Conservation (phyloP, 2,797 vertebrate species). For the Sibirionetta formosa region DNA sequence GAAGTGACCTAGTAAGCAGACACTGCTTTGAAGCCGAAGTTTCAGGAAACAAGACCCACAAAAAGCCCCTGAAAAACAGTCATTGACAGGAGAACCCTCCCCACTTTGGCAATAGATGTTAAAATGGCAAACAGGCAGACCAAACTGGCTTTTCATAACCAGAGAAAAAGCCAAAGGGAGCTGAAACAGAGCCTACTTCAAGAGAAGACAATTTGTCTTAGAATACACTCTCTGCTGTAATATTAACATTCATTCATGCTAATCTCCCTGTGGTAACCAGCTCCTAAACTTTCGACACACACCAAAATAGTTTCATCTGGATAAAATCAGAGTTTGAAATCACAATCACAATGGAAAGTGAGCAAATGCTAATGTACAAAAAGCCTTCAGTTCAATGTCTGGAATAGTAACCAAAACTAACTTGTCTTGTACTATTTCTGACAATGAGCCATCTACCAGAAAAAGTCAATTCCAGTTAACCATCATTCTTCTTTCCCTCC, state of each 20-base stretch:
- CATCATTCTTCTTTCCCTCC: background rate
- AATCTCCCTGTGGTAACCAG: background rate
- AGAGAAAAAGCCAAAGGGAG: background rate
- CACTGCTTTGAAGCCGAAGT: background rate
- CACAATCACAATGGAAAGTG: background rate
- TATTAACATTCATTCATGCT: background rate
- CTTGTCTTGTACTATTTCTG: background rate
- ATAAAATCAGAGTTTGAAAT: background rate
- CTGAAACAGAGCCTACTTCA: background rate
- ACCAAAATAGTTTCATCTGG: background rate
- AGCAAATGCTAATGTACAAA: background rate
- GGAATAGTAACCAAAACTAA: background rate
- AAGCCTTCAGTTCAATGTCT: background rate
- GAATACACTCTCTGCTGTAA: background rate
- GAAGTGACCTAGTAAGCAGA: background rate
- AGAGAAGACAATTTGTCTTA: background rate
- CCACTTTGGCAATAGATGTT: fast-evolving
- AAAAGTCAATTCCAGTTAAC: background rate
- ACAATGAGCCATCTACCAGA: background rate
- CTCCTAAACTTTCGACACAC: background rate
- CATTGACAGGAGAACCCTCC: background rate
- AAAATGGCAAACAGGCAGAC: background rate
- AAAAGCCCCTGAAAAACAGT: background rate
- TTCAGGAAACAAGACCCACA: background rate
- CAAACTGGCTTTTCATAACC: background rate